Evolutionary conservation across 2,113 vertebrate species (phyloP).

Genomic region (Marmota flaviventris): DNA sequence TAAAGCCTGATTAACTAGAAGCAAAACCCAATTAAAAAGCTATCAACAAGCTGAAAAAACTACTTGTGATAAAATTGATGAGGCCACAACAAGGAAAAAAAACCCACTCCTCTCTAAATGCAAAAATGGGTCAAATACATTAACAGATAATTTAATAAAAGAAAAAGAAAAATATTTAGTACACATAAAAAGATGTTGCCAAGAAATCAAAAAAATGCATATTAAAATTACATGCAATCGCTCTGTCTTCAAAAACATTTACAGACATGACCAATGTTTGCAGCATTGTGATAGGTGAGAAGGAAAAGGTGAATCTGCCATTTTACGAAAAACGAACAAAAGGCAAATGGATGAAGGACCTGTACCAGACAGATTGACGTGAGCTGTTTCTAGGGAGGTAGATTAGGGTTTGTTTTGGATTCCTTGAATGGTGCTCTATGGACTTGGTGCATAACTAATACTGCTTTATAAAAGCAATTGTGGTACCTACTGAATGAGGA

Average conservation of each 20-base stretch:
- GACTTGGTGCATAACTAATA: not conserved
- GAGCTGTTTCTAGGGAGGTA: not conserved
- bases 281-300: not conserved
- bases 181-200: not conserved
- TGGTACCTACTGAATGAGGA: not conserved
- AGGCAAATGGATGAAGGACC: not conserved
- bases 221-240: not conserved
- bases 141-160: not conserved
- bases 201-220: not conserved
- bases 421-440: not conserved
- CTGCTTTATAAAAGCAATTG: not conserved
- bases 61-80: not conserved
- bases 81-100: not conserved
- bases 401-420: not conserved
- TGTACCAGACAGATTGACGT: no score
- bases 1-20: not conserved
- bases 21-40: slow-evolving; percentile 22
- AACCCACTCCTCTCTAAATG: not conserved
- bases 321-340: not conserved
- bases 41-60: not conserved
- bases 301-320: not conserved
- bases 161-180: not conserved
- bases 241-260: not conserved
- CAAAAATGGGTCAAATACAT: not conserved
- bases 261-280: not conserved